Evolutionary conservation across 2,888 invertebrate genomes (phyloP).

Genomic region (Cecidostiba fungosa): DNA sequence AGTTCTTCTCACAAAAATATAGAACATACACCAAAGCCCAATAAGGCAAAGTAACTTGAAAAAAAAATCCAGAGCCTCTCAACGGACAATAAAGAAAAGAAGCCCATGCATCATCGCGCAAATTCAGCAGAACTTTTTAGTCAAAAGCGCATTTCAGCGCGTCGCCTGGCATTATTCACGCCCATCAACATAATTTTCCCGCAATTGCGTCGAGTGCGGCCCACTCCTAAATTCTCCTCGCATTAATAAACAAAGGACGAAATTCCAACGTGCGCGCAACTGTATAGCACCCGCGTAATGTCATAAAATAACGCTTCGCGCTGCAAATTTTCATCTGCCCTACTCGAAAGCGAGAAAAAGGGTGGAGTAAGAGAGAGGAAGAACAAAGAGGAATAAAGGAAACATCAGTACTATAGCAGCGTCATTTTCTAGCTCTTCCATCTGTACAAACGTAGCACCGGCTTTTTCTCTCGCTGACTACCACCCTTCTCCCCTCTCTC

Average conservation of each 20-base stretch:
- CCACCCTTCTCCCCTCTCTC: background rate
- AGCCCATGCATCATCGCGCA: background rate
- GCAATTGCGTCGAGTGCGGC: conserved; percentile 14
- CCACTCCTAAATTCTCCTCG: conserved; percentile 38
- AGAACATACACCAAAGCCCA: background rate
- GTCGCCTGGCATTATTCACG: background rate
- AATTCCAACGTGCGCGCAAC: background rate
- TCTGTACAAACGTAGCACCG: conserved; percentile 26
- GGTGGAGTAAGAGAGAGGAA: background rate
- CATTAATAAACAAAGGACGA: conserved; percentile 54
- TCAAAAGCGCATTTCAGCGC: conserved; percentile 18
- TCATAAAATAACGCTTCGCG: conserved; percentile 28
- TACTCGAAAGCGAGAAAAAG: conserved; percentile 11
- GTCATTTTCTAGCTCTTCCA: conserved; percentile 51
- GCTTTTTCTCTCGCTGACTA: background rate
- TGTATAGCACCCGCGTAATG: conserved; percentile 14
- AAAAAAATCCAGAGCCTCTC: background rate
- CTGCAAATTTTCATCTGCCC: conserved; percentile 9
- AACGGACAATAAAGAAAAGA: background rate
- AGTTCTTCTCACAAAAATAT: background rate
- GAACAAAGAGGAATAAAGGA: background rate
- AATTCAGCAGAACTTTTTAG: conserved; percentile 5
- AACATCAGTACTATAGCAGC: background rate
- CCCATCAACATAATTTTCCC: conserved; percentile 27
- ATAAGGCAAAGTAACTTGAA: background rate